Conservation (phyloP, 2,797 vertebrate species). For the Rhabdomys pumilio region DNA sequence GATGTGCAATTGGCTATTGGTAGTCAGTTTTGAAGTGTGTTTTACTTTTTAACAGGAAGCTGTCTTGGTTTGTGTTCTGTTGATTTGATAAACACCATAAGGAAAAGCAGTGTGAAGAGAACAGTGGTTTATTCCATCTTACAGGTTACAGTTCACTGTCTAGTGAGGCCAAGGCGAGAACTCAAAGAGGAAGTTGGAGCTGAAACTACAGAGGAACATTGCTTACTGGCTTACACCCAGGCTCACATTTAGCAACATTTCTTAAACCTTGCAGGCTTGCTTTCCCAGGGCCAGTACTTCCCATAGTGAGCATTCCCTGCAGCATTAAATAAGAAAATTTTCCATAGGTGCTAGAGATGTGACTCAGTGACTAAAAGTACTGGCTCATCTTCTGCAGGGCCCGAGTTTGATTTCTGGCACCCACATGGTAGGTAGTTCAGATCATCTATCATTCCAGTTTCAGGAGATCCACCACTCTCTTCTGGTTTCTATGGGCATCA, state of each 20-base stretch:
- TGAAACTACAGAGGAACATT: neutral
- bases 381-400: neutral
- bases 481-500: neutral
- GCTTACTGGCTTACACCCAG: neutral
- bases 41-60: slow-evolving; percentile 42
- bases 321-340: neutral
- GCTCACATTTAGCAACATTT: neutral
- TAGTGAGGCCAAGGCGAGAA: neutral
- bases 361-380: neutral
- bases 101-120: neutral
- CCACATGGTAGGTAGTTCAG: too few species aligned
- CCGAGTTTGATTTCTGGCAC: neutral
- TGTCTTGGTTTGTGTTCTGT: neutral
- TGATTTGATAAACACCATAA: neutral
- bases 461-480: neutral
- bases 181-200: neutral
- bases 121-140: neutral
- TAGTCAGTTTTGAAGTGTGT: neutral
- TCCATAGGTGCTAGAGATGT: too few species aligned
- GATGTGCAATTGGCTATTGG: neutral
- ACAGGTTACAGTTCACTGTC: neutral
- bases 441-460: neutral
- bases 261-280: neutral
- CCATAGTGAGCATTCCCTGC: neutral
- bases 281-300: neutral